A percentile compares a stretch with the other conserved stretches of the same genome.
Conservation (phyloP, 1,140 invertebrate species). For the Physella acuta region DNA sequence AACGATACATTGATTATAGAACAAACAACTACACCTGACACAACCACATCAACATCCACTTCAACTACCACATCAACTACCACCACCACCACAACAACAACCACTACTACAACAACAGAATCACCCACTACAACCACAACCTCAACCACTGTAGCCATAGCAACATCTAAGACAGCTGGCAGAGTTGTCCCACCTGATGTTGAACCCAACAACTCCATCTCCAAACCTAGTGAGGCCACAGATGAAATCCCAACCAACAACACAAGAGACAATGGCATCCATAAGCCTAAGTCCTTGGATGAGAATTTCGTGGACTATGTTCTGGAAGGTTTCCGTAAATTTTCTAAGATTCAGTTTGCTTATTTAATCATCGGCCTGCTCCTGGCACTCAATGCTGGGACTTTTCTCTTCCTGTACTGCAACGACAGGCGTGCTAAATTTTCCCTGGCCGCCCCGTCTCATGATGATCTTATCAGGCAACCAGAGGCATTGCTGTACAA, state of each 20-base stretch:
- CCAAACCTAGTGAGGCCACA: constrained; percentile 23
- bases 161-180: constrained; percentile 23
- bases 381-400: constrained; percentile 55
- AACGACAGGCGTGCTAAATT: constrained; percentile 28
- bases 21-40: neutral
- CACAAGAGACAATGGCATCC: constrained; percentile 3
- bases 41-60: neutral
- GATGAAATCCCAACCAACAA: constrained; percentile 16
- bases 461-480: constrained; percentile 11
- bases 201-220: too few species aligned
- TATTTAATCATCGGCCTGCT: constrained; percentile 61
- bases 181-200: too few species aligned
- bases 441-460: constrained; percentile 4
- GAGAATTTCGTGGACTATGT: constrained; percentile 26
- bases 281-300: constrained; percentile 31
- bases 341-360: constrained; percentile 61
- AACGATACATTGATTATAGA: neutral
- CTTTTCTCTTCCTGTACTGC: constrained; percentile 60
- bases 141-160: neutral
- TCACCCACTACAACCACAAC: neutral
- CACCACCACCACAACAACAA: neutral
- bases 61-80: neutral
- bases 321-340: constrained; percentile 38
- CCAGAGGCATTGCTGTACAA: constrained; percentile 27
- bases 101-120: neutral